A percentile compares a stretch with the other conserved stretches of the same genome.
phyloP scores from a whole-genome alignment of 2,888 invertebrate genomes.

The Schrankia costaestrigalis region DNA sequence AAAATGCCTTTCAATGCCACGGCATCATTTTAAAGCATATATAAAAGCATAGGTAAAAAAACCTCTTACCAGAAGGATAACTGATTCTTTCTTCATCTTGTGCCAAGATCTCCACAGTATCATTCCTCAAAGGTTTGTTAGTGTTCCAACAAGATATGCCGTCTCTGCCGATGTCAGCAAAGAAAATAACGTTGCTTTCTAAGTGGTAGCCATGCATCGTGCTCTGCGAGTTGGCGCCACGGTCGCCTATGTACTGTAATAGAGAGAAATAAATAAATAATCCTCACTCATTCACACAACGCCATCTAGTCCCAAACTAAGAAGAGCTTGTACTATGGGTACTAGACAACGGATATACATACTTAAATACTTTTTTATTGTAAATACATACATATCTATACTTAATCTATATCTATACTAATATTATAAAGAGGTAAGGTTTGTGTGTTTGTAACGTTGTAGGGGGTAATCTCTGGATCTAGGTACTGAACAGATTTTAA shows the following conservation, averaged over 20 bases:
- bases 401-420: too few species aligned
- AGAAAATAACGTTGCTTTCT: slow-evolving; percentile 83
- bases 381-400: too few species aligned
- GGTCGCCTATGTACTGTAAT: slow-evolving; percentile 73
- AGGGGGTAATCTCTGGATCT: too few species aligned
- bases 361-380: too few species aligned
- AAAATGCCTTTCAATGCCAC: too few species aligned
- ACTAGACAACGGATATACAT: too few species aligned
- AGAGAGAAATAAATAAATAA: not conserved
- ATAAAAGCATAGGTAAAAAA: not conserved
- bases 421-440: too few species aligned
- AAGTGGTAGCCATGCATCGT: slow-evolving; percentile 85
- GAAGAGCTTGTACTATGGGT: too few species aligned
- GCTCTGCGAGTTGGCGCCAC: slow-evolving; percentile 84
- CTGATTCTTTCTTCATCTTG: slow-evolving; percentile 82
- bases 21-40: not conserved
- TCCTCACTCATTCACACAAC: too few species aligned
- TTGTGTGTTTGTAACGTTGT: too few species aligned
- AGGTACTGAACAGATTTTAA: too few species aligned
- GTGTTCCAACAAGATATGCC: slow-evolving; percentile 89
- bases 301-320: too few species aligned
- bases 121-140: slow-evolving; percentile 62
- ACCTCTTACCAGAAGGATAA: slow-evolving; percentile 82
- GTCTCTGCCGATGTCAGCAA: slow-evolving; percentile 85
- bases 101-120: slow-evolving; percentile 80